Evolutionary conservation across 2,113 vertebrate genomes (phyloP), one percentile per base, ranked within the genome.

Genomic region (Chaenogobius annularis): DNA sequence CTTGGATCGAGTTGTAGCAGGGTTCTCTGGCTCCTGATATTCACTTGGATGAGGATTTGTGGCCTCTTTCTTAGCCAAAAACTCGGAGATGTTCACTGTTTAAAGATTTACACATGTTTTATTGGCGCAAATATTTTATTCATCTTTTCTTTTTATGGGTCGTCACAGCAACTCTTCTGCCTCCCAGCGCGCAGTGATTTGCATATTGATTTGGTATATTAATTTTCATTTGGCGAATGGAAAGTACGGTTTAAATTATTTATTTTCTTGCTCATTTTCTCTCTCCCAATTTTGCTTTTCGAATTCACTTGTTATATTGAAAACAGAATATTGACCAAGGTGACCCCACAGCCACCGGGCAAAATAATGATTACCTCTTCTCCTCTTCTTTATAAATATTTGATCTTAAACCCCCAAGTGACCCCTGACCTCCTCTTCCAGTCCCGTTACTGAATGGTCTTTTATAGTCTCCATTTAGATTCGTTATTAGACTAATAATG

Each of bases 21-120:
- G 37, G 43, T 72, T 82, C 74, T 71, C 15, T 59, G 17, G 4
- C 71, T 74, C 47, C 56, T 70, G 74, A 58, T 52, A 70, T 68
- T 14, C 64, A 66, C 40, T 69, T 75, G 58, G 47, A 58, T 15
- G 15, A 69, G 35, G 44, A 80, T 69, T 40, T 74, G 66, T 54
- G 72, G 37, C 48, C 46, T 61, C 23, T 22, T 72, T 68, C 26
- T 69, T 62, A 59, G 43, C 47, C 66, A 52, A 56, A n/a, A 72
- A 70, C 22, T 48, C 54, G 31, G 64, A 61, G 59, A 63, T 40
- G 17, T 63, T 63, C 58, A 63, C 31, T 37, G 59, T 62, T 62
- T 35, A 62, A 62, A 63, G 35, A 63, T 63, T 63, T 63, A 40
- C 61, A 63, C 35, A 63, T 40, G 61, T 58, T n/a, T 63, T 70